Percentiles rank a stretch among this genome's conserved stretches.
Conservation (phyloP, 2,888 invertebrate genomes). For the Aphrophora alni region DNA sequence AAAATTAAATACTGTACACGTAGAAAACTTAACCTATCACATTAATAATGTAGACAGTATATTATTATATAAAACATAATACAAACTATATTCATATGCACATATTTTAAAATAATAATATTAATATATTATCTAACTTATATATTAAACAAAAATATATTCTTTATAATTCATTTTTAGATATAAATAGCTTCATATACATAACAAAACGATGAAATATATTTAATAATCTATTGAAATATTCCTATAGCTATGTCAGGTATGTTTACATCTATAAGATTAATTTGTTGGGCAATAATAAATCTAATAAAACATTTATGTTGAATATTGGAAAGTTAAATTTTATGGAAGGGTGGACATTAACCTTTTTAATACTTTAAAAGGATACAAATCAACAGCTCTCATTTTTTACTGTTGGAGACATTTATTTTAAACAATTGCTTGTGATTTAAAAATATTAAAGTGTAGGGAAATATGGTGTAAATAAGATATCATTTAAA, state of each 20-base stretch:
- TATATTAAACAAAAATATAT: neutral
- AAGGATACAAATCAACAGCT: too few relatives aligned
- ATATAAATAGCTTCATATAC: neutral
- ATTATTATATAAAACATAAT: neutral
- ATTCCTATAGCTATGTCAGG: neutral
- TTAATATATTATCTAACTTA: neutral
- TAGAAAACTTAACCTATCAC: neutral
- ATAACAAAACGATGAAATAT: neutral
- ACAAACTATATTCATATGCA: conserved; percentile 6
- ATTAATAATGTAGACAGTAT: neutral
- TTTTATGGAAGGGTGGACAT: too few relatives aligned
- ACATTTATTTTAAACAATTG: too few relatives aligned
- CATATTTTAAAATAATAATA: neutral
- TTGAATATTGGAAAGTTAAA: too few relatives aligned
- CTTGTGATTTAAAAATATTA: too few relatives aligned
- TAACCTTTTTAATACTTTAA: too few relatives aligned
- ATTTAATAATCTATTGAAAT: neutral
- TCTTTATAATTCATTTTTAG: neutral
- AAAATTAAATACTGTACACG: neutral
- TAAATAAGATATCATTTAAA: too few relatives aligned
- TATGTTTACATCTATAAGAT: neutral
- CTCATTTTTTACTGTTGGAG: too few relatives aligned
- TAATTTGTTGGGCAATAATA: neutral
- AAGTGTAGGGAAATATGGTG: too few relatives aligned
- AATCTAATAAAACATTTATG: too few relatives aligned